phyloP scores from a whole-genome alignment of 2,113 vertebrate species.

The Ginglymostoma cirratum region DNA sequence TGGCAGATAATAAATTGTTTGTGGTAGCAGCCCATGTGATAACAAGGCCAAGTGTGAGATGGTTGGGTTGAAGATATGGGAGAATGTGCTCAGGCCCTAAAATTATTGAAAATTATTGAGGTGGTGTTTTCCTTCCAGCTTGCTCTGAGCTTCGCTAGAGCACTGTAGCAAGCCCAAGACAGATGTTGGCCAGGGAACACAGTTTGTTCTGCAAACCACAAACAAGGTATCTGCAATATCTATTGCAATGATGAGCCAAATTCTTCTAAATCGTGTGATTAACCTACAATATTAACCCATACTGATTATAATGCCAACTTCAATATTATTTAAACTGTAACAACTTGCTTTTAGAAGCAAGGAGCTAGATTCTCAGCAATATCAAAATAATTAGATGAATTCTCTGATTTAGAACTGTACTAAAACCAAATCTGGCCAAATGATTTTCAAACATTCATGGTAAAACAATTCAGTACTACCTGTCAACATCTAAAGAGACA shows the following conservation, averaged over 20 bases:
- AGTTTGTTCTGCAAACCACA: too few relatives aligned
- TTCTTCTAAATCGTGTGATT: neutral
- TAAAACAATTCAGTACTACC: neutral
- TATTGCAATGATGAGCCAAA: neutral
- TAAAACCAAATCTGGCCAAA: neutral
- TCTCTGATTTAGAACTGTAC: neutral
- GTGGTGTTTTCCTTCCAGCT: too few relatives aligned
- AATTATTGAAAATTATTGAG: too few relatives aligned
- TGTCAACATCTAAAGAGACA: neutral
- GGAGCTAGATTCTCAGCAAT: neutral
- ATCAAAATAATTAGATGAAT: neutral
- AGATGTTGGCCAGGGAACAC: too few relatives aligned
- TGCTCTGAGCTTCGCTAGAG: too few relatives aligned
- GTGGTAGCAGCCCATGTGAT: too few relatives aligned
- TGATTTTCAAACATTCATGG: neutral
- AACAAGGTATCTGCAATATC: neutral
- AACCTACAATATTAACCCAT: neutral
- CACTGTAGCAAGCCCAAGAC: too few relatives aligned
- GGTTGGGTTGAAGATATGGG: too few relatives aligned
- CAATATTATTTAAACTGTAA: neutral
- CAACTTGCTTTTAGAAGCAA: neutral
- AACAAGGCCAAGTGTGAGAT: too few relatives aligned
- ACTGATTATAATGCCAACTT: neutral
- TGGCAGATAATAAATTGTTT: too few relatives aligned
- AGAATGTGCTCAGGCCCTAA: too few relatives aligned